Percentiles rank a stretch among this genome's conserved stretches.
phyloP scores from a whole-genome alignment of 1,140 invertebrate genomes.

The Hylaeus anthracinus region DNA sequence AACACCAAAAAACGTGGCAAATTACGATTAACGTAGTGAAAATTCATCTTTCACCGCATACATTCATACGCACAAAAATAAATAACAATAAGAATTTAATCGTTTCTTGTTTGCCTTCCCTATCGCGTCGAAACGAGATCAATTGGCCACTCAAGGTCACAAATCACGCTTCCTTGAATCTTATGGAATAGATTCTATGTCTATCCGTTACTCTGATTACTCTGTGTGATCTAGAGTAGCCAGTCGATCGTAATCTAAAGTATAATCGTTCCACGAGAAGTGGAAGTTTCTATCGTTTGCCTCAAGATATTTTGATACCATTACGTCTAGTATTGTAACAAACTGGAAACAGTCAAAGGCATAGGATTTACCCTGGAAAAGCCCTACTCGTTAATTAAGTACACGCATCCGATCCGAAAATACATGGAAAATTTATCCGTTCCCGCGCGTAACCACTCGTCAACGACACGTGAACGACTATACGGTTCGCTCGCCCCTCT shows the following conservation, averaged over 20 bases:
- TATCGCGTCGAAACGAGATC: too few species aligned
- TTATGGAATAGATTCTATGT: too few species aligned
- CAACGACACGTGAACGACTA: conserved; percentile 4
- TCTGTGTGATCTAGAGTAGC: background rate
- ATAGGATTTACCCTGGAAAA: conserved; percentile 56
- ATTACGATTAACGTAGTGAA: background rate
- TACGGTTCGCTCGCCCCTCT: background rate
- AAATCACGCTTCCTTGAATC: too few species aligned
- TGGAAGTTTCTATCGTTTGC: background rate
- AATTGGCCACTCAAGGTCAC: too few species aligned
- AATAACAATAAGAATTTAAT: conserved; percentile 14
- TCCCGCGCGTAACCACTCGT: too few species aligned
- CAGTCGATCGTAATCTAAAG: background rate
- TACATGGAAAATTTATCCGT: conserved; percentile 8
- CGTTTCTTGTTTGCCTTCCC: background rate
- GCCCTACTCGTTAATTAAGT: conserved; percentile 40
- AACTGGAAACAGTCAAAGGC: conserved; percentile 50
- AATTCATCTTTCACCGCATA: background rate
- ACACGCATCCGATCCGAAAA: conserved; percentile 26
- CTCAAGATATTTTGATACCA: conserved; percentile 16
- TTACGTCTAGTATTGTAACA: conserved; percentile 24
- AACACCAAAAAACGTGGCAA: conserved; percentile 25
- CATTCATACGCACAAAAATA: background rate
- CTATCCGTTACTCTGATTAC: too few species aligned
- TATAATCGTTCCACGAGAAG: too few species aligned